Base-by-base conservation (phyloP, 2,888 invertebrate genomes). In the Lasioglossum morio region DNA sequence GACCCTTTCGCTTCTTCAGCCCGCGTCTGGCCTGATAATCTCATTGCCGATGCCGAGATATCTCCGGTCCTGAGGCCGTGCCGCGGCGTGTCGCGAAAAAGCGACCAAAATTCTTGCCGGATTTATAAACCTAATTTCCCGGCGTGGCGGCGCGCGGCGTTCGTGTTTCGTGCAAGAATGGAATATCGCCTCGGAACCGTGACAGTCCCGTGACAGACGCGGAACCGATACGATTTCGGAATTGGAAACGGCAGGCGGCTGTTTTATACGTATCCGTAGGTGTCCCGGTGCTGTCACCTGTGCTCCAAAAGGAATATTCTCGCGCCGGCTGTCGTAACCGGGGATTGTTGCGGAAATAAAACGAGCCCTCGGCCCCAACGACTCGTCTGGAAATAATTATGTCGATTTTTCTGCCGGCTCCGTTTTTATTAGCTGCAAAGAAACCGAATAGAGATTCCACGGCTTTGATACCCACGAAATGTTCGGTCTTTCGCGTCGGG, bases 41-140 rank as follows among this genome's bases (percentile, higher is more conserved):
- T 81, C 60, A 60, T 60, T 60, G 60, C 30, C 72, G 78, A 77
- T 79, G 72, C 53, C 77, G 37, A 82, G 82, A 75, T 77, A 80
- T 83, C 74, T 73, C 2, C 40, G 40, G 37, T 27, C 60, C 1
- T 2, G 27, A n/a, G n/a, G n/a, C n/a, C n/a, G 57, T 10, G 57
- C n/a, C 12, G 57, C 10, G n/a, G n/a, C 57, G n/a, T n/a, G 57
- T 27, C 14, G 27, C 60, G n/a, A 27, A 60, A 27, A 60, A 27
- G 27, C 43, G n/a, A 34, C n/a, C n/a, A 48, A 48, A 40, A 57
- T 57, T n/a, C 48, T 8, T 12, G 23, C 23, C 53, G 72, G 63
- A 80, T 81, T 79, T 79, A 48, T 53, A 77, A 82, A 83, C 63
- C 85, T 73, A 85, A 89, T 89, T 88, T 88, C 76, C 77, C 66